Percentiles rank a stretch among this genome's conserved stretches.
Evolutionary conservation across 1,140 invertebrate genomes (phyloP).

Genomic region (Patella vulgata): DNA sequence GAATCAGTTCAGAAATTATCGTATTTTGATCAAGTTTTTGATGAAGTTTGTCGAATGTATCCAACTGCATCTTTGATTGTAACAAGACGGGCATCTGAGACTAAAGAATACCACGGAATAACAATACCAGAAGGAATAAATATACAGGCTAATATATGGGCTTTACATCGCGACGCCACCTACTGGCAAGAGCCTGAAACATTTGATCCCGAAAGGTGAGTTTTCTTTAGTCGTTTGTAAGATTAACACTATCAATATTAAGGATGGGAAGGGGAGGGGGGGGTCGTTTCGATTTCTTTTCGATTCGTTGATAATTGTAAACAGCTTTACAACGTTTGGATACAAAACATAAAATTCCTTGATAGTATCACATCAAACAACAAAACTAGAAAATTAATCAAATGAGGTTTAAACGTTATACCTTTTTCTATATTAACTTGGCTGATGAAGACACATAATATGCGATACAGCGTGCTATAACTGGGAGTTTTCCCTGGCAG

Average conservation of each 20-base stretch:
- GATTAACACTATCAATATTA: background rate
- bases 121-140: slow-evolving; percentile 59
- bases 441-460: too few species aligned
- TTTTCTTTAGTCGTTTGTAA: background rate
- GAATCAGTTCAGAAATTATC: slow-evolving; percentile 49
- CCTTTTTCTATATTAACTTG: too few species aligned
- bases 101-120: slow-evolving; percentile 42
- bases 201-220: slow-evolving; percentile 58
- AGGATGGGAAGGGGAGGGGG: background rate
- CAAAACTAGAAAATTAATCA: slow-evolving; percentile 4
- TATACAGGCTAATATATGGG: slow-evolving; percentile 61
- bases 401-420: too few species aligned
- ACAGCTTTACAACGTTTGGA: background rate
- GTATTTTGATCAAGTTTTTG: slow-evolving; percentile 60
- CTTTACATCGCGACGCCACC: slow-evolving; percentile 60
- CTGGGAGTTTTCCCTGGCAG: too few species aligned
- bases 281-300: background rate
- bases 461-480: too few species aligned
- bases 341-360: background rate
- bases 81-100: slow-evolving; percentile 44
- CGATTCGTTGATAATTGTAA: background rate
- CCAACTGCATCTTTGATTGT: slow-evolving; percentile 61
- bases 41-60: slow-evolving; percentile 59
- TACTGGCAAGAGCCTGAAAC: slow-evolving; percentile 56
- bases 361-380: slow-evolving; percentile 1